Base-by-base conservation (phyloP, 1,140 invertebrate genomes). In the Meloidogyne floridensis region DNA sequence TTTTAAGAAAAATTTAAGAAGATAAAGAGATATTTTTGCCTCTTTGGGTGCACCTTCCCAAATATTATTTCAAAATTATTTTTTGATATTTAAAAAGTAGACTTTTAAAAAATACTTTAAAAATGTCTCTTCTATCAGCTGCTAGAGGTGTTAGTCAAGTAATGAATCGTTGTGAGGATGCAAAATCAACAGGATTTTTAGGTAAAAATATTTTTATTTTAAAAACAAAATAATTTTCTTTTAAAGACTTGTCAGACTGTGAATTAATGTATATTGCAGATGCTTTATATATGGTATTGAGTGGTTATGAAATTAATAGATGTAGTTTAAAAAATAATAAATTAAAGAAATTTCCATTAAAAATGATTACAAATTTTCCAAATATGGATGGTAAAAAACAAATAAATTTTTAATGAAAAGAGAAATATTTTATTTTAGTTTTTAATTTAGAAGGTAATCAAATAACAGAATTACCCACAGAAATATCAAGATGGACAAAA, bases 371-470 rank as follows among this genome's bases (percentile, higher is more conserved):
- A 20, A 82, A 82, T 65, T 88, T 87, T 78, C 86, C 86, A n/a
- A 77, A 84, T 51, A 80, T 88, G 53, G 77, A 74, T 47, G 75
- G 86, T 87, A 75, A 80, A 42, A 8, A 47, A 11, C 20, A 10
- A 43, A 56, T 8, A 47, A 53, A 47, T n/a, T 53, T 20, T n/a
- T 9, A 20, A 54, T 51, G 9, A 18, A 0, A 53, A 56, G 53
- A 59, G n/a, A 81, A 70, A 54, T 51, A 15, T 54, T 81, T 54
- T 80, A 8, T 73, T 84, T 82, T 65, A 87, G 86, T 87, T 53
- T 75, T 87, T 18, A 87, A 87, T 81, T 80, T 87, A 71, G 87
- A 87, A 72, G 77, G 82, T 47, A 87, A 87, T 80, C 74, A 88
- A 56, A 54, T 87, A 42, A 43, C 72, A 2, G 84, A 87, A 73